Base-by-base conservation (phyloP, 1,140 invertebrate genomes). In the Drosophila yakuba region DNA sequence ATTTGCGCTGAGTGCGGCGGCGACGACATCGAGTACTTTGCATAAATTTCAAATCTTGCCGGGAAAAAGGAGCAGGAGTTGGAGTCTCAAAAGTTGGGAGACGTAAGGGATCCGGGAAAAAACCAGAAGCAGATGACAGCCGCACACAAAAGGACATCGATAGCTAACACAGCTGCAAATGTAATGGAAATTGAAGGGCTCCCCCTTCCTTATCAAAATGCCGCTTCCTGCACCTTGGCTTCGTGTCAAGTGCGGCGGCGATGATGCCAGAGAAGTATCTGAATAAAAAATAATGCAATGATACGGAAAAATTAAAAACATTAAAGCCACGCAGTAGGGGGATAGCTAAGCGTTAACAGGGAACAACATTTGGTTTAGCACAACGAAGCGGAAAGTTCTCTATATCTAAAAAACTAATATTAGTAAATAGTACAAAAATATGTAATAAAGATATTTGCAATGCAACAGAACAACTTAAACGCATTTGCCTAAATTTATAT, bases 291-390 rank as follows among this genome's bases (percentile, higher is more conserved):
- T 66, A 88, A 89, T 89, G 84, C 84, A 89, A 89, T 89, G 84
- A 89, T 89, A 89, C 84, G 84, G 84, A 89, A 89, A 88, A 89
- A 89, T 89, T 89, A 89, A 89, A 89, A 89, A 84, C 84, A 89
- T 89, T 89, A 78, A 55, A 51, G 14, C 10, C 35, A 28, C 20
- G 36, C 51, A 48, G 55, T 39, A 52, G 57, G 44, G 32, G 23
- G 25, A 36, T 38, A 39, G 28, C 45, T 61, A 55, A 44, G 64
- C 32, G n/a, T 20, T 48, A 38, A 28, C 36, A 69, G 47, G 58
- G 36, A 58, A 71, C n/a, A 20, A 5, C 3, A 35, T 20, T 23
- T 17, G n/a, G 28, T 1, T 11, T 10, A 11, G 8, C 57, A 36
- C 10, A 62, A 38, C 62, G 63, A 64, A 23, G 0, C 2, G 15